A percentile compares a stretch with the other conserved stretches of the same genome.
Evolutionary conservation across 35 echinoderm and acorn worm genomes (phyloP).

Genomic region (Lytechinus variegatus): DNA sequence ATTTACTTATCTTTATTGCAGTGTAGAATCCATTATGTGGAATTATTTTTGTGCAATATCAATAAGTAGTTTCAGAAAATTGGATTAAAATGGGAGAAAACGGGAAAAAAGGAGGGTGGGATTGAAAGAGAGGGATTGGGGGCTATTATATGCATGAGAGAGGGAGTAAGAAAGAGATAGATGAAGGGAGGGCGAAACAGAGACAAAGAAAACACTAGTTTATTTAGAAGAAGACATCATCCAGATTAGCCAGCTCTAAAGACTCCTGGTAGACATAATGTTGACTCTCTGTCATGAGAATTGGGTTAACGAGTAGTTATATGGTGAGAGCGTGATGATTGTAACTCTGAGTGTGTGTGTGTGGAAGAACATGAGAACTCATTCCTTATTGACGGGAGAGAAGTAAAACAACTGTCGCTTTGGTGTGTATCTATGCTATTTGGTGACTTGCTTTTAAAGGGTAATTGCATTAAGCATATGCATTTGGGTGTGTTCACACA

Average conservation of each 20-base stretch:
- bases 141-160: neutral
- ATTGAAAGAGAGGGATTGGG: neutral
- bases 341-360: neutral
- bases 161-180: neutral
- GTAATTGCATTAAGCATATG: neutral
- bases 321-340: conserved; percentile 5
- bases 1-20: neutral
- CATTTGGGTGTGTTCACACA: neutral
- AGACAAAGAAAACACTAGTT: neutral
- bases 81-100: neutral
- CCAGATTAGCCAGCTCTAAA: neutral
- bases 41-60: neutral
- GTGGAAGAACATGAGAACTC: neutral
- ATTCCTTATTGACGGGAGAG: neutral
- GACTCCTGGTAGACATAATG: neutral
- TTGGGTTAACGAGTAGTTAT: conserved; percentile 2
- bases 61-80: neutral
- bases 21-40: neutral
- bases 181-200: neutral
- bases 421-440: neutral
- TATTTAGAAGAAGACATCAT: conserved; percentile 13
- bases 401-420: neutral
- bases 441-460: neutral
- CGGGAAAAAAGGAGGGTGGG: neutral
- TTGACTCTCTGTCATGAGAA: neutral